Evolutionary conservation across 2,888 invertebrate species (phyloP).

Genomic region (Chymomyza caudatula): DNA sequence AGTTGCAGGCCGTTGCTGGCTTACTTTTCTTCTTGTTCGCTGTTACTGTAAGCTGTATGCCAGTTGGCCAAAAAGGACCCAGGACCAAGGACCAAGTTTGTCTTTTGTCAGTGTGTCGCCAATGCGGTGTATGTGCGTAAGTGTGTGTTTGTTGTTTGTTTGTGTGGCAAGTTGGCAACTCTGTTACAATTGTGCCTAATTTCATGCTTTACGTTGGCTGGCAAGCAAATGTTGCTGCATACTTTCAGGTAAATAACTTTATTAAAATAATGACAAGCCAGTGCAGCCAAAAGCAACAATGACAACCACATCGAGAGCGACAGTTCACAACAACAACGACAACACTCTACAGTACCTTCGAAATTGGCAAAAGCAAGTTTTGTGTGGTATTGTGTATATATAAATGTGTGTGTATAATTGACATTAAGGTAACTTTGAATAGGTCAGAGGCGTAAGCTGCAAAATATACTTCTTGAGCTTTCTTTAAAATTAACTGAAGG

Average conservation of each 20-base stretch:
- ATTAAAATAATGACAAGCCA: constrained; percentile 70
- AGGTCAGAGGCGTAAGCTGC: background rate
- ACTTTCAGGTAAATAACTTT: constrained; percentile 72
- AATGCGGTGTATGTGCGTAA: constrained; percentile 14
- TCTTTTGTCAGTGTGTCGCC: constrained; percentile 53
- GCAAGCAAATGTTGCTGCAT: constrained; percentile 69
- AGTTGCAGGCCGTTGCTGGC: constrained; percentile 33
- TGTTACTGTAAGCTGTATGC: constrained; percentile 3
- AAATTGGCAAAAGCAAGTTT: background rate
- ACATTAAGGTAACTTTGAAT: background rate
- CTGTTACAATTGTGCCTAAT: constrained; percentile 71
- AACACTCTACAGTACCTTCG: background rate
- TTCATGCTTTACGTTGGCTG: constrained; percentile 60
- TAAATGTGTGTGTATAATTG: background rate
- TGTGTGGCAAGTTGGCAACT: constrained; percentile 64
- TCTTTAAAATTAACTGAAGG: background rate
- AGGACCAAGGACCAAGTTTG: constrained; percentile 51
- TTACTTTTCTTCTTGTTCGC: background rate
- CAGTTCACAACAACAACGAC: background rate
- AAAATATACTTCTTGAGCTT: background rate
- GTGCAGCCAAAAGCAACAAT: constrained; percentile 3
- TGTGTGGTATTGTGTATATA: constrained; percentile 1
- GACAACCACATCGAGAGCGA: too few species aligned
- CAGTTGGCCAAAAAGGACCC: constrained; percentile 34
- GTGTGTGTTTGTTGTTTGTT: constrained; percentile 30